Conservation (phyloP, 2,113 vertebrate species). For the Mobula hypostoma region DNA sequence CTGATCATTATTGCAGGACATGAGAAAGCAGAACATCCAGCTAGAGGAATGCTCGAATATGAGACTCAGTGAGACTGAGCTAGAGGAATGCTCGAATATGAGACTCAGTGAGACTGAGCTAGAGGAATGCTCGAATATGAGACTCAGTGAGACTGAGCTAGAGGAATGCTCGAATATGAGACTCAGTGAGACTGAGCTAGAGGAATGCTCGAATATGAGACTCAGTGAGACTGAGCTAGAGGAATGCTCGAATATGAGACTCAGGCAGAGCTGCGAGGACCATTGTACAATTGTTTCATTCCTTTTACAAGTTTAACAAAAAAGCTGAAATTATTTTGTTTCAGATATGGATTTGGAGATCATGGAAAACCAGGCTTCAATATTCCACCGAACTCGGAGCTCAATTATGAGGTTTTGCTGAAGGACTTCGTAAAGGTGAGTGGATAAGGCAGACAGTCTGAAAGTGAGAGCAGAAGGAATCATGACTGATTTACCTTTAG, state of each 20-base stretch:
- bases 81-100: neutral
- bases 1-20: too few species aligned
- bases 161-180: too few species aligned
- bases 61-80: neutral
- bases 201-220: too few species aligned
- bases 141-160: too few species aligned
- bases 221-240: too few species aligned
- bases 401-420: conserved; percentile 82
- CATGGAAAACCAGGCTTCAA: conserved; percentile 73
- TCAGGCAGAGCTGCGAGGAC: neutral
- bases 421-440: conserved; percentile 88
- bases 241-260: neutral
- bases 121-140: neutral
- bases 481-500: neutral
- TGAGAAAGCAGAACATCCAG: neutral
- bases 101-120: neutral
- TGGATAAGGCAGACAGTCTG: neutral
- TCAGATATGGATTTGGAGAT: conserved; percentile 84
- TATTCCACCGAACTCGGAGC: conserved; percentile 74
- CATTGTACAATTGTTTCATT: neutral
- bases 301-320: neutral
- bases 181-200: too few species aligned
- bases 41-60: too few species aligned
- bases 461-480: neutral
- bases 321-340: conserved; percentile 24